Percentiles rank a stretch among this genome's conserved stretches.
These are phyloP conservation scores for Ophioninae sp. DNA, from an alignment of 2,888 invertebrate species.

Conservation along the genomic window DNA sequence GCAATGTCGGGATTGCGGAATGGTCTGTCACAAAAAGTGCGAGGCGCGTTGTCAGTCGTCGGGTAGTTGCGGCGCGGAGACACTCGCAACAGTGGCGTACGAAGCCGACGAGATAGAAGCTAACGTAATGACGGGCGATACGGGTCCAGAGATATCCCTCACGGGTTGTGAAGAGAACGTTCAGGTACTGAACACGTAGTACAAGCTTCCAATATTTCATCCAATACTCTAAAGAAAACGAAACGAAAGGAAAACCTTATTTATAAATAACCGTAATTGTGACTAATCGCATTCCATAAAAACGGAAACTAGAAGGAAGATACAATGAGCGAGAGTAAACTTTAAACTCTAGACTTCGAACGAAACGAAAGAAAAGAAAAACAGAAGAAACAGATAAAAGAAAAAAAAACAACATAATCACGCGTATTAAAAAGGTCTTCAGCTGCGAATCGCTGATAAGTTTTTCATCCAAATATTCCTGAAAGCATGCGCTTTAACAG, in stretches of 20 bases:
- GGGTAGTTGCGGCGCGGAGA: slow-evolving; percentile 84
- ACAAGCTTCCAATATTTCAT: slow-evolving; percentile 70
- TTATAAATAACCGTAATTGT: slow-evolving; percentile 57
- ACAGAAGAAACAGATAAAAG: not conserved
- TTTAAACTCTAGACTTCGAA: slow-evolving; percentile 13
- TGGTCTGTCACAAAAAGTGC: slow-evolving; percentile 98
- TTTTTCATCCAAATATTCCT: slow-evolving; percentile 50
- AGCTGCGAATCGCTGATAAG: slow-evolving; percentile 37
- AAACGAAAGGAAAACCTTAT: slow-evolving; percentile 22
- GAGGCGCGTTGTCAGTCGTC: slow-evolving; percentile 91
- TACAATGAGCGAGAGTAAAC: slow-evolving; percentile 7
- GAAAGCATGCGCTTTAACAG: slow-evolving; percentile 57
- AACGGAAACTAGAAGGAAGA: slow-evolving; percentile 18
- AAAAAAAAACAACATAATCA: not conserved
- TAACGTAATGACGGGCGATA: slow-evolving; percentile 70
- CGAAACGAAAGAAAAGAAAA: not conserved
- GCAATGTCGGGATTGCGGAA: slow-evolving; percentile 93
- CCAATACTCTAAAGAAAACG: slow-evolving; percentile 43
- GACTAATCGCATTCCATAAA: slow-evolving; percentile 39
- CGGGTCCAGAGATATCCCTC: slow-evolving; percentile 79
- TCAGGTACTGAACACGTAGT: slow-evolving; percentile 79
- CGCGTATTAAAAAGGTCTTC: slow-evolving; percentile 32
- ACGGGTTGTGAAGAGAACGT: slow-evolving; percentile 79
- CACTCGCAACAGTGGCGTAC: slow-evolving; percentile 73
- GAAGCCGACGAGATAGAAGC: slow-evolving; percentile 78